Conservation (phyloP, 1,140 invertebrate genomes). For the Drosophila gunungcola region DNA sequence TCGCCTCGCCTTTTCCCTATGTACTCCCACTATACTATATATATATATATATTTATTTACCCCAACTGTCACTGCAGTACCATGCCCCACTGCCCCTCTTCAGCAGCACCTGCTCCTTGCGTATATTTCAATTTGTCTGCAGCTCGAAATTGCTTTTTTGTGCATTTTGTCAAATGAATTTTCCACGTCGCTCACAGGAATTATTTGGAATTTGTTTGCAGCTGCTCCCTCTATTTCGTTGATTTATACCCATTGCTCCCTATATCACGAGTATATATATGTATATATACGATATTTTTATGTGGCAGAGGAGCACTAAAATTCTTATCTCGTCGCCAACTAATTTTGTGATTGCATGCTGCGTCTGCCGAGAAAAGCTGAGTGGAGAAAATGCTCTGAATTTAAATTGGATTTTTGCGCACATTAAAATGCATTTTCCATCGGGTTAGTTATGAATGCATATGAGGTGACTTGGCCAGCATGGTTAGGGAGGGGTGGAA, state of each 20-base stretch:
- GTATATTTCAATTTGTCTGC: constrained; percentile 80
- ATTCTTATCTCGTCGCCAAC: constrained; percentile 81
- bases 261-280: constrained; percentile 12
- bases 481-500: not conserved
- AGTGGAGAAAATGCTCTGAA: constrained; percentile 65
- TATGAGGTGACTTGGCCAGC: constrained; percentile 53
- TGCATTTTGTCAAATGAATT: constrained; percentile 84
- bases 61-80: constrained; percentile 72
- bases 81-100: constrained; percentile 24
- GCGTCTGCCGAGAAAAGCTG: constrained; percentile 27
- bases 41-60: constrained; percentile 68
- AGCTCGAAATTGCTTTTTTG: constrained; percentile 80
- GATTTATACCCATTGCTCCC: constrained; percentile 77
- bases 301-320: constrained; percentile 59
- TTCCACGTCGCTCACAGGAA: constrained; percentile 79
- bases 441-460: constrained; percentile 81
- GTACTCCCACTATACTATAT: constrained; percentile 26
- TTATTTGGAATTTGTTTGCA: constrained; percentile 83
- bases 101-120: constrained; percentile 20
- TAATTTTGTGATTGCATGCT: constrained; percentile 81
- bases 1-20: constrained; percentile 39
- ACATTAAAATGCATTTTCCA: constrained; percentile 82
- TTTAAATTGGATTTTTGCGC: constrained; percentile 83
- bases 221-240: constrained; percentile 59
- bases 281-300: constrained; percentile 1